Base-by-base conservation (phyloP, 2,888 invertebrate genomes). In the Agrilus mali region DNA sequence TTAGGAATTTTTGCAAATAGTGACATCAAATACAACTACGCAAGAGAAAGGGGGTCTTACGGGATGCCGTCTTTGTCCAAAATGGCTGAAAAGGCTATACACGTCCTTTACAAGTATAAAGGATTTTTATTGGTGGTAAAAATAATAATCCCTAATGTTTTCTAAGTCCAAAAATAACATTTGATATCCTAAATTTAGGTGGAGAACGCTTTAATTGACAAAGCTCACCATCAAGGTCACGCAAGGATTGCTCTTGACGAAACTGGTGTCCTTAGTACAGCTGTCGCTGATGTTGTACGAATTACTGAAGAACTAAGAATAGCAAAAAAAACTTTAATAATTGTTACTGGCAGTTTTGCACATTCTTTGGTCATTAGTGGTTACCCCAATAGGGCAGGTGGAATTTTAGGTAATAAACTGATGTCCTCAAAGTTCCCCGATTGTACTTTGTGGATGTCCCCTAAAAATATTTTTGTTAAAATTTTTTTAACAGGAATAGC, bases 201-300 rank as follows among this genome's bases (percentile, higher is more conserved):
- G 17, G 89, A 89, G 71, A 87, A 87, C 7, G 90, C 89, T 1
- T 74, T 86, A 55, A 86, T 92, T 47, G 90, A 92, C 64, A 81
- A 80, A 61, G 87, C 85, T 0, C 89, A 92, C 62, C 95, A 95
- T 63, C 73, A 82, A 2, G 87, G 87, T 13, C 74, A 75, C 47
- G 86, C 86, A 0, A 77, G 77, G 48, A 78, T 75, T 40, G 89
- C 93, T 0, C 67, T 95, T 8, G 72, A 77, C 43, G 93, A 95
- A 63, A 79, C 87, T 0, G 68, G 84, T 0, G 80, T 82, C 1
- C 73, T 95, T 53, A 86, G 87, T 42, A 77, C 79, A 1, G 90
- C 94, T 0, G 77, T 94, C 0, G 68, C 74, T 38, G 68, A 71
- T 4, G 85, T 86, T 0, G 50, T 80, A 16, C 57, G 71, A 10